Percentiles rank a stretch among this genome's conserved stretches.
Evolutionary conservation across 2,797 vertebrate genomes (phyloP).

Genomic region (Nannoperca australis): DNA sequence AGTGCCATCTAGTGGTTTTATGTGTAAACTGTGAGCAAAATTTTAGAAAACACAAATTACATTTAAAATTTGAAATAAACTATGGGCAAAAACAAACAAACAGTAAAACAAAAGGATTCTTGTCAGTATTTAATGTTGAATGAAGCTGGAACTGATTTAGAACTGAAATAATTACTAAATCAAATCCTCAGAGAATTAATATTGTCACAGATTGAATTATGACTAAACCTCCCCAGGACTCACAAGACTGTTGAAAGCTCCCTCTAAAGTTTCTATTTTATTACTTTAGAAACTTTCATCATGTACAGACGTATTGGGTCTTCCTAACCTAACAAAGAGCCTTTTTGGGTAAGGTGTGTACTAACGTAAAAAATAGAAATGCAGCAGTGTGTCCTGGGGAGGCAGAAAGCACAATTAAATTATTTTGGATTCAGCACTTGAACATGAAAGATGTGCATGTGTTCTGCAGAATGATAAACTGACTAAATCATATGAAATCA

Average conservation of each 20-base stretch:
- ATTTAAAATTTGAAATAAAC: neutral
- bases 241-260: neutral
- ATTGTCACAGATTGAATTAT: neutral
- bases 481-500: neutral
- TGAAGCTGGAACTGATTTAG: neutral
- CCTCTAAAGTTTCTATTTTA: neutral
- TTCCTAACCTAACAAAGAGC: neutral
- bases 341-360: neutral
- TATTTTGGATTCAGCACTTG: neutral
- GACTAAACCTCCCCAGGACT: neutral
- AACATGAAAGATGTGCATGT: neutral
- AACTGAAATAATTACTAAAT: neutral
- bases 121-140: neutral
- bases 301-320: neutral
- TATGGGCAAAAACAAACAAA: neutral
- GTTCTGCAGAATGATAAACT: neutral
- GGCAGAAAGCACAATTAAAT: neutral
- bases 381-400: neutral
- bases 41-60: neutral
- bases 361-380: neutral
- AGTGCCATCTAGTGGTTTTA: conserved; percentile 59
- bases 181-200: neutral
- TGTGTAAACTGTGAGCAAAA: neutral
- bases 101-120: neutral
- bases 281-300: neutral